phyloP scores from a whole-genome alignment of 1,140 invertebrate species.

The Zaprionus nigranus region DNA sequence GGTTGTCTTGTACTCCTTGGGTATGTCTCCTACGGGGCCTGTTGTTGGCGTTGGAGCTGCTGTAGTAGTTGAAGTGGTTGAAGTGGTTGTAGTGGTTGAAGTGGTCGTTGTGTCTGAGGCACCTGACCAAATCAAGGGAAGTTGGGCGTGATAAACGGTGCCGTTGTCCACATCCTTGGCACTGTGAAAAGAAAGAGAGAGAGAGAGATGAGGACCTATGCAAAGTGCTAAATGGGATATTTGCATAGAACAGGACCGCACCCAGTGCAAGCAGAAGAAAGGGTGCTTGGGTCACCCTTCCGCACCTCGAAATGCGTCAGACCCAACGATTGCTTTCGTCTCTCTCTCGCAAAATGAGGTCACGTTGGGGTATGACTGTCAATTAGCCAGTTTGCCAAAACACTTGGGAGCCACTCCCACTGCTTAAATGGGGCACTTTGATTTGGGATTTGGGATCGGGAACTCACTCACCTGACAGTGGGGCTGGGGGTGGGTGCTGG shows the following conservation, averaged over 20 bases:
- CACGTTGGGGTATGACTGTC: constrained; percentile 57
- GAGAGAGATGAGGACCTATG: not conserved
- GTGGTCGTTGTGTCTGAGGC: constrained; percentile 1
- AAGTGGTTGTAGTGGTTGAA: constrained; percentile 14
- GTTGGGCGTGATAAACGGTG: not conserved
- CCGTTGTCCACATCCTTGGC: not conserved
- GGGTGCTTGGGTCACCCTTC: constrained; percentile 50
- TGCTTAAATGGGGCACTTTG: constrained; percentile 16
- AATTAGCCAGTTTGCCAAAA: constrained; percentile 66
- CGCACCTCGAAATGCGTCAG: constrained; percentile 63
- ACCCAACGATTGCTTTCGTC: constrained; percentile 54
- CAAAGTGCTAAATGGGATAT: constrained; percentile 24
- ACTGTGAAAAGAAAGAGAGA: not conserved
- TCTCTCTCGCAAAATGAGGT: constrained; percentile 63
- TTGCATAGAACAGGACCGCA: constrained; percentile 25
- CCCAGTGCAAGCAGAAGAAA: constrained; percentile 15
- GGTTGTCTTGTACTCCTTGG: constrained; percentile 25
- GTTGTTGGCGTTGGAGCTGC: constrained; percentile 15
- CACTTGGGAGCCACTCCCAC: constrained; percentile 49
- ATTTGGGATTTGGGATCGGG: constrained; percentile 5
- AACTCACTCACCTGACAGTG: constrained; percentile 57
- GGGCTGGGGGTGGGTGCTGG: constrained; percentile 20
- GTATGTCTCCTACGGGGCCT: constrained; percentile 71
- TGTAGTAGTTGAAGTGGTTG: constrained; percentile 27
- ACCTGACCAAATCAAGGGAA: not conserved